These are phyloP conservation scores for Zosterops borbonicus DNA, from an alignment of 2,113 vertebrate genomes.

Conservation along the genomic window DNA sequence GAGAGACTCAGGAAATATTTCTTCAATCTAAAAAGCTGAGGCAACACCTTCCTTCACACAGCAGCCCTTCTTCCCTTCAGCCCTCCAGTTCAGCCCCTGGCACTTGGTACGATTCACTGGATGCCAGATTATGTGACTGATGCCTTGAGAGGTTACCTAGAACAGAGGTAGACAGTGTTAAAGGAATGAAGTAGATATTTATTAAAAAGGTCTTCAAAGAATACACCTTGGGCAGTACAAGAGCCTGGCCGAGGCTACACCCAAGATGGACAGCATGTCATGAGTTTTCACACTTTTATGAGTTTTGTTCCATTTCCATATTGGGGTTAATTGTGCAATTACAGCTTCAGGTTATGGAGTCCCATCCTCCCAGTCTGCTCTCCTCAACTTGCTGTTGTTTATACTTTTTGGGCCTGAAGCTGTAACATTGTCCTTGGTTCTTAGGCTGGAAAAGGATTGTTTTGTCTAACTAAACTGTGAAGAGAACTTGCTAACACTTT, in stretches of 20 bases:
- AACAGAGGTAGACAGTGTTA: background rate
- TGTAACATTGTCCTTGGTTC: background rate
- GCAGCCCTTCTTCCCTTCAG: background rate
- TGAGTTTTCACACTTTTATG: background rate
- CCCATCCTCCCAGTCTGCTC: background rate
- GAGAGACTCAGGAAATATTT: background rate
- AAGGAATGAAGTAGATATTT: background rate
- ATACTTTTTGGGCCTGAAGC: background rate
- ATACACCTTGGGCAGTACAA: background rate
- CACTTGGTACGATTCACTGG: accelerated
- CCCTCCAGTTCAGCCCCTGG: background rate
- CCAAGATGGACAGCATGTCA: background rate
- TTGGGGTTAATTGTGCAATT: background rate
- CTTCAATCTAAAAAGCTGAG: background rate
- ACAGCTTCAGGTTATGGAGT: background rate
- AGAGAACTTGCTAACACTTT: background rate
- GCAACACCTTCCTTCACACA: background rate
- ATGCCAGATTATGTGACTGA: background rate
- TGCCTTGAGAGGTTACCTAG: background rate
- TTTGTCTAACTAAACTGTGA: background rate
- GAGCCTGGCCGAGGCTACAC: background rate
- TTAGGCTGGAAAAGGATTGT: too few relatives aligned
- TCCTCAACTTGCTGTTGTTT: background rate
- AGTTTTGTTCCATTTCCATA: background rate
- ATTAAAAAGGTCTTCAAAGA: background rate